A percentile compares a stretch with the other conserved stretches of the same genome.
Conservation (phyloP, 2,113 vertebrate species). For the Centrocercus urophasianus region DNA sequence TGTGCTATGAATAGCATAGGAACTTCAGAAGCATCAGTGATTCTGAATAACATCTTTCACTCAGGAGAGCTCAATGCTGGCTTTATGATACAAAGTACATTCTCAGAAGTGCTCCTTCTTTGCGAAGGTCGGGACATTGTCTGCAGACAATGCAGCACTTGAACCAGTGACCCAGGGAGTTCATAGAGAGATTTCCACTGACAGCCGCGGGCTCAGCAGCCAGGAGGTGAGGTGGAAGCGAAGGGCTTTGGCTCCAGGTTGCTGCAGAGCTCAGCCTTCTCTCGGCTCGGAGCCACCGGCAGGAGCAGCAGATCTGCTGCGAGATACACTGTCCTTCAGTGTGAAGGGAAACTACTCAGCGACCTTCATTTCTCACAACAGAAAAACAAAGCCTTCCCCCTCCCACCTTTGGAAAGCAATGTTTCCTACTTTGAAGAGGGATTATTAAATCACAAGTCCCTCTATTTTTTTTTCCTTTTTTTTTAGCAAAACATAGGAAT, state of each 20-base stretch:
- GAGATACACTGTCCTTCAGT: slow-evolving; percentile 61
- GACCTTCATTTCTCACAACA: slow-evolving; percentile 51
- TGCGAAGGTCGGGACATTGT: not conserved
- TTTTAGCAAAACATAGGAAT: not conserved
- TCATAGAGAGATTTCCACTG: not conserved
- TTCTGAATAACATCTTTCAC: slow-evolving; percentile 19
- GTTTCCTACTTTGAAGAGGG: slow-evolving; percentile 72
- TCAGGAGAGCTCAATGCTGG: not conserved
- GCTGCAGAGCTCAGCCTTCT: not conserved
- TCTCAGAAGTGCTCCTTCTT: slow-evolving; percentile 31
- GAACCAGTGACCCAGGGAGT: slow-evolving; percentile 41
- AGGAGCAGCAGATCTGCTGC: slow-evolving; percentile 56
- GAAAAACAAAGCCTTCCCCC: not conserved
- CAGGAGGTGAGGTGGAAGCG: not conserved
- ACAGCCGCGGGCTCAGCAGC: not conserved
- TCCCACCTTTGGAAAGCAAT: slow-evolving; percentile 52
- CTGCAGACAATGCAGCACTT: slow-evolving; percentile 37
- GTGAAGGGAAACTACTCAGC: slow-evolving; percentile 60
- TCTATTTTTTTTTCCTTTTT: not conserved
- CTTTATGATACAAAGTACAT: slow-evolving; percentile 52
- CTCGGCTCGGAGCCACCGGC: slow-evolving; percentile 27
- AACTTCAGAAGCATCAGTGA: not conserved
- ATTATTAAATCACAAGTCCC: not conserved
- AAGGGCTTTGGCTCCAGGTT: not conserved
- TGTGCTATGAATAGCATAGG: not conserved